phyloP scores from a whole-genome alignment of 1,140 invertebrate species.

The Wasmannia auropunctata region DNA sequence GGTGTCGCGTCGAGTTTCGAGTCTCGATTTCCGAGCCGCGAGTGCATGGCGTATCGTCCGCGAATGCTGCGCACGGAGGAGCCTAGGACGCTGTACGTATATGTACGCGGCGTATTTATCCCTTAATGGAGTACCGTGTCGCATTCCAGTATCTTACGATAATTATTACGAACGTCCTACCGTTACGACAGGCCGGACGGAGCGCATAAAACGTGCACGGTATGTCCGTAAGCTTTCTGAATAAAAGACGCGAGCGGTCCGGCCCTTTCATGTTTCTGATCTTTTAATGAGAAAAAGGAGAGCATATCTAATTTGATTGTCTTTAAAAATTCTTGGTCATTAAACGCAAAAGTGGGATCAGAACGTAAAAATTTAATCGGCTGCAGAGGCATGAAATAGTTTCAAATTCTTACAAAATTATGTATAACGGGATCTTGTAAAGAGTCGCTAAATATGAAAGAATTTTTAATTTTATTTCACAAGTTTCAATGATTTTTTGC shows the following conservation, averaged over 20 bases:
- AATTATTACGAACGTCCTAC: slow-evolving; percentile 25
- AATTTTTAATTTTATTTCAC: background rate
- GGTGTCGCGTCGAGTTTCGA: slow-evolving; percentile 27
- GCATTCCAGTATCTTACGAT: slow-evolving; percentile 27
- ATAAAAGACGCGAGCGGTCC: background rate
- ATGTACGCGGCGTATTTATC: background rate
- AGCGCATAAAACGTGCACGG: background rate
- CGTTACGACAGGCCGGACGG: background rate
- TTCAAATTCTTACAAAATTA: background rate
- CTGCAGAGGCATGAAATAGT: background rate
- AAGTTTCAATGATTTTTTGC: background rate
- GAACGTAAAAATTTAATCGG: background rate
- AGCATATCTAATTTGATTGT: background rate
- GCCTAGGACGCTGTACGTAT: background rate
- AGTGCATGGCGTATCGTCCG: background rate
- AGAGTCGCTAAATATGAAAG: background rate
- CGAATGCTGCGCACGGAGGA: background rate
- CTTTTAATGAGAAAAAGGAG: background rate
- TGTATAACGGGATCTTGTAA: background rate
- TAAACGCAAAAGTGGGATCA: background rate
- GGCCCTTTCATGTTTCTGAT: background rate
- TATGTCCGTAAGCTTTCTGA: background rate
- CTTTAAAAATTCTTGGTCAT: background rate
- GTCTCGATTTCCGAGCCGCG: background rate
- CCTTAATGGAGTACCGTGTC: slow-evolving; percentile 22